phyloP scores from a whole-genome alignment of 2,113 vertebrate genomes.

The Bothrops jararaca region DNA sequence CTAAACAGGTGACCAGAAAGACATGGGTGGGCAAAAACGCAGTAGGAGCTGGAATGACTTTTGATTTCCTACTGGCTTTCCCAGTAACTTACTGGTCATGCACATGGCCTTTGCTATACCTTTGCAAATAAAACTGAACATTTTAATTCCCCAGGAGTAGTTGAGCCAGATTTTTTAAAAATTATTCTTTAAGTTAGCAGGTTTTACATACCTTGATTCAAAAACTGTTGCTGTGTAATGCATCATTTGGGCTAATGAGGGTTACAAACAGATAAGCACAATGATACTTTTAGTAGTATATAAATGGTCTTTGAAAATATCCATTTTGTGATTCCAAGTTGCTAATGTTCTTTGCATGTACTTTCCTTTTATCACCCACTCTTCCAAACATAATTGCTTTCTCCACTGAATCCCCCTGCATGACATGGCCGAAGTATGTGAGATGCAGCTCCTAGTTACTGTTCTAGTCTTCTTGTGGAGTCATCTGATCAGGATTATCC shows the following conservation, averaged over 20 bases:
- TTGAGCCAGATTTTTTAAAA: background rate
- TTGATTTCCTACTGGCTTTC: background rate
- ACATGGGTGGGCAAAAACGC: background rate
- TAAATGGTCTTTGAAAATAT: background rate
- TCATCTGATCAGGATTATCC: background rate
- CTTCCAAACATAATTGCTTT: background rate
- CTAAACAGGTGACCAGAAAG: background rate
- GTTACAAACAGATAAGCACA: background rate
- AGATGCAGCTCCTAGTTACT: background rate
- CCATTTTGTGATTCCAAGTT: background rate
- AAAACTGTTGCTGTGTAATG: no score
- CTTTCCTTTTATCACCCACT: background rate
- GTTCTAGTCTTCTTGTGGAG: background rate
- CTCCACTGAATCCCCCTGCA: background rate
- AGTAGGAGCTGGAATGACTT: background rate
- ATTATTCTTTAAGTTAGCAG: no score
- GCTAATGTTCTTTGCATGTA: background rate
- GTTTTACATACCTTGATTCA: no score
- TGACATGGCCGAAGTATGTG: background rate
- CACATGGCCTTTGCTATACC: background rate
- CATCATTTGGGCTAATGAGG: background rate
- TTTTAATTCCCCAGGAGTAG: background rate
- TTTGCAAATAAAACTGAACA: background rate
- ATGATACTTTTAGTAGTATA: background rate
- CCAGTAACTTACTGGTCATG: background rate